Conservation (phyloP, 64 coral and sea anemone genomes). For the Montipora foliosa region DNA sequence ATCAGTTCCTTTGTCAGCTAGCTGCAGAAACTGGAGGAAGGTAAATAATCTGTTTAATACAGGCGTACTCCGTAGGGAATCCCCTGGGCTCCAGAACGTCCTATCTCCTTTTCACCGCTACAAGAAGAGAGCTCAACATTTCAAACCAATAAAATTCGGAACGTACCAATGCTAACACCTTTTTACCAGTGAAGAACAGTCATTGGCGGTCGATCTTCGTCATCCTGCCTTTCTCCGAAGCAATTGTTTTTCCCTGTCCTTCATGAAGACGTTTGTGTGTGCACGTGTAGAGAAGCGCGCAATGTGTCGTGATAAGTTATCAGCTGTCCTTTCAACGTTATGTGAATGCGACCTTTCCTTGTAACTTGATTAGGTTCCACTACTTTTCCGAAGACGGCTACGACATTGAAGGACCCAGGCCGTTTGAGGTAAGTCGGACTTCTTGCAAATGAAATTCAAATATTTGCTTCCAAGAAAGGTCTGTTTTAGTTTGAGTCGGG, state of each 20-base stretch:
- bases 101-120: too few species aligned
- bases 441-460: neutral
- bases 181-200: too few species aligned
- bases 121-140: too few species aligned
- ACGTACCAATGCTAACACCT: too few species aligned
- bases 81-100: too few species aligned
- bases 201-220: too few species aligned
- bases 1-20: conserved; percentile 93
- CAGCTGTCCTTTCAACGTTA: neutral
- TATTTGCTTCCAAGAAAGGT: neutral
- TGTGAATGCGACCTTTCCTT: neutral
- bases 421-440: conserved; percentile 82
- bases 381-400: conserved; percentile 99
- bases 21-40: conserved; percentile 85
- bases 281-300: neutral
- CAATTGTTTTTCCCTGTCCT: too few species aligned
- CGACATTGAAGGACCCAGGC: conserved; percentile 75
- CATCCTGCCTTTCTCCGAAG: too few species aligned
- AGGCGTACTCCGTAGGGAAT: neutral
- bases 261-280: neutral
- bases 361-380: conserved; percentile 76
- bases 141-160: too few species aligned
- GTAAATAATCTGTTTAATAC: conserved; percentile 16
- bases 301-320: neutral
- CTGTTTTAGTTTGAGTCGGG: neutral